These are phyloP conservation scores for Pomacea canaliculata DNA, from an alignment of 2,888 invertebrate genomes.

Conservation along the genomic window DNA sequence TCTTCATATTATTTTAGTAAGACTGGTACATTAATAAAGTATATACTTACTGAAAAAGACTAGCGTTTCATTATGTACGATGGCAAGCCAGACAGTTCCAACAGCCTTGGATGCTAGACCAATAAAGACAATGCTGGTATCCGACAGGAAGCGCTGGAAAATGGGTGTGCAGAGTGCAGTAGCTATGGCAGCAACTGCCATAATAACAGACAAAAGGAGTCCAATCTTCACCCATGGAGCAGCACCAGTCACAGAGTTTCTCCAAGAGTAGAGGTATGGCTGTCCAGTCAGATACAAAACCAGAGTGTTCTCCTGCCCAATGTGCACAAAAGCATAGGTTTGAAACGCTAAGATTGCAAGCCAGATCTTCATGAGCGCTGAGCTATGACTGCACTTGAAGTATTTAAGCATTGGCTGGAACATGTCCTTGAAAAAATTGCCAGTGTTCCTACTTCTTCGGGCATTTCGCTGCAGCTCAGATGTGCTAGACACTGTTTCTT, in stretches of 20 bases:
- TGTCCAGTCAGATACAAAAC: constrained; percentile 63
- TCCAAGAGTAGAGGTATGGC: constrained; percentile 39
- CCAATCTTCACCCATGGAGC: constrained; percentile 60
- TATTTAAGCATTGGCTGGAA: constrained; percentile 58
- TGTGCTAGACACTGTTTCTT: constrained; percentile 39
- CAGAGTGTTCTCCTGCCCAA: constrained; percentile 66
- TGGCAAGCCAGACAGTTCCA: constrained; percentile 66
- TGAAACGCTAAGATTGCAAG: constrained; percentile 66
- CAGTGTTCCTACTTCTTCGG: constrained; percentile 36
- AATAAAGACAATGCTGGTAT: constrained; percentile 59
- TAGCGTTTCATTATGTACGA: constrained; percentile 59
- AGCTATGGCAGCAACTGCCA: constrained; percentile 59
- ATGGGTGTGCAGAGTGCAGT: constrained; percentile 56
- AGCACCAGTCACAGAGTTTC: constrained; percentile 37
- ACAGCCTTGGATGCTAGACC: constrained; percentile 65
- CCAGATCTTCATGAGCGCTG: constrained; percentile 63
- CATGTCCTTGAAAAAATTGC: constrained; percentile 57
- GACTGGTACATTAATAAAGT: background rate
- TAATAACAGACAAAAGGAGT: constrained; percentile 57
- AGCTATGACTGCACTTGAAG: constrained; percentile 56
- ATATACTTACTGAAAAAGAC: constrained; percentile 62
- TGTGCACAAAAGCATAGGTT: constrained; percentile 66
- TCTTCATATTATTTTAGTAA: too few relatives aligned
- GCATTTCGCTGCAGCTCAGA: constrained; percentile 34
- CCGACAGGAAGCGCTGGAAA: constrained; percentile 53